Evolutionary conservation across 2,888 invertebrate genomes (phyloP), one percentile per base, ranked within the genome.

Genomic region (Tanaodytes sp.): DNA sequence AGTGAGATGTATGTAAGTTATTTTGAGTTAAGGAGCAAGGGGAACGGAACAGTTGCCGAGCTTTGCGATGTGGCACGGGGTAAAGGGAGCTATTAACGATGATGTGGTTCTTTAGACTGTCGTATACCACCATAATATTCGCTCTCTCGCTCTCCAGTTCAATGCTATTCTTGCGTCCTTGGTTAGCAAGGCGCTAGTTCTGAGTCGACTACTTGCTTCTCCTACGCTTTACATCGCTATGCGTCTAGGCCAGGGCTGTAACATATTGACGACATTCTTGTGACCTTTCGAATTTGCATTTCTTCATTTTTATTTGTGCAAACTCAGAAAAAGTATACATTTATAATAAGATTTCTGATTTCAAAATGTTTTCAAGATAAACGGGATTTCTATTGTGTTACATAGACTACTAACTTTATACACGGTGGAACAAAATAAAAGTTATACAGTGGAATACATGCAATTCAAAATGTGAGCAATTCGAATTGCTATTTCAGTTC

Each of bases 221-320:
- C 63, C 55, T 42, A 55, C 55, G 52, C 39, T 46, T 30, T 33
- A 27, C 51, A 16, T 23, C 49, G 43, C 63, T 33, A 30, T 43
- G 46, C 12, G 43, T 63, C 55, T 63, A 63, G 63, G 30, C 63
- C 63, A 63, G 55, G 54, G 63, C 63, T 48, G 63, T 63, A 63
- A 33, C 42, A 48, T 12, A 12, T 12, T 31, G 11, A 48, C 23
- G 12, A 23, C 39, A 15, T 18, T 42, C 19, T 33, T 33, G 33
- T 12, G 31, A 30, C 23, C 23, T 23, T 23, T 23, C 23, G 5
- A 23, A 23, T 23, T 27, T 12, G 2, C 16, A 27, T 12, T 8
- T 23, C 11, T 27, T 20, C n/a, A 45, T 33, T 33, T 33, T 23
- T 23, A 23, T 23, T 23, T 23, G 8, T 8, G 4, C 8, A 23